phyloP scores from a whole-genome alignment of 2,888 invertebrate species.

The Oscheius sp. region DNA sequence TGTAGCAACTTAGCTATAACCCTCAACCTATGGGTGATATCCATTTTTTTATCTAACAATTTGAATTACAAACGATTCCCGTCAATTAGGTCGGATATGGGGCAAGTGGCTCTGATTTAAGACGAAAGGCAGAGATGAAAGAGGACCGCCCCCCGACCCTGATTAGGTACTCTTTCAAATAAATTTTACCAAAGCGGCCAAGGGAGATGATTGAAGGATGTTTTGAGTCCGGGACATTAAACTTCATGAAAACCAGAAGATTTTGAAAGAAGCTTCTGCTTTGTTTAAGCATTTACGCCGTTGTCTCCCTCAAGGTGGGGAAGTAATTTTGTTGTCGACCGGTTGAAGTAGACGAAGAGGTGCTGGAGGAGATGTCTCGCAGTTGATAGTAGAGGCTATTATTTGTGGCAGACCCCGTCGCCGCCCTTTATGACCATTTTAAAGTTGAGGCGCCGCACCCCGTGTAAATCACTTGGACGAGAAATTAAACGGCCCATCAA shows the following conservation, averaged over 20 bases:
- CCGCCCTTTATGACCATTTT: constrained; percentile 27
- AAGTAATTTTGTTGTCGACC: too few species aligned
- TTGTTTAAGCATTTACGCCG: too few species aligned
- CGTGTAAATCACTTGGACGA: constrained; percentile 26
- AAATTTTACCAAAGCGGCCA: not conserved
- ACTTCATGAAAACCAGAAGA: too few species aligned
- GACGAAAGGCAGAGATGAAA: constrained; percentile 23
- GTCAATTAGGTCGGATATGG: constrained; percentile 20
- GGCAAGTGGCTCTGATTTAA: constrained; percentile 6
- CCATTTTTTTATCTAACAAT: too few species aligned
- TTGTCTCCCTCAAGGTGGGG: too few species aligned
- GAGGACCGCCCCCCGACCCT: constrained; percentile 3
- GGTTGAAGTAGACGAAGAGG: too few species aligned
- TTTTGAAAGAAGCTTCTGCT: too few species aligned
- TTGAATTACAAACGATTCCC: not conserved
- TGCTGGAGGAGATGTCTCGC: not conserved
- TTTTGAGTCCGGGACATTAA: too few species aligned
- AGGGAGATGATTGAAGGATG: not conserved
- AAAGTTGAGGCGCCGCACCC: constrained; percentile 20
- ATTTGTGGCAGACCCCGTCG: not conserved
- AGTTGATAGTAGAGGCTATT: constrained; percentile 20
- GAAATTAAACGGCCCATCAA: constrained; percentile 23
- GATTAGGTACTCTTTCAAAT: not conserved
- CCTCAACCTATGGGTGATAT: too few species aligned
- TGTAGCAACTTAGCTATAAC: too few species aligned